Percentiles rank a stretch among this genome's conserved stretches.
These are phyloP conservation scores for Aepyceros melampus DNA, from an alignment of 2,113 vertebrate genomes.

Conservation along the genomic window DNA sequence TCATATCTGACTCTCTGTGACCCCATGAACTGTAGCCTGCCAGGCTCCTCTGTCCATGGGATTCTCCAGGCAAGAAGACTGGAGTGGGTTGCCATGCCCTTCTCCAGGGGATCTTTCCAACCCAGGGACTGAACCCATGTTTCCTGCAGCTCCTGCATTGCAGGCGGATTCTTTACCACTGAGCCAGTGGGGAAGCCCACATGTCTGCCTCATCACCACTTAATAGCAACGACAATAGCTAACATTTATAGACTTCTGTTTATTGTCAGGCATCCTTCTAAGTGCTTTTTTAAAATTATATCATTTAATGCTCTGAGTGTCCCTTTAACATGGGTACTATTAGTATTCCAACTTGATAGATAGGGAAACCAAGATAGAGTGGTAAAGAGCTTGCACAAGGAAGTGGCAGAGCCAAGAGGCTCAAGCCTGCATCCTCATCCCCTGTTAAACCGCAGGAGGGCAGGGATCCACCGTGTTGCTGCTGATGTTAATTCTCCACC, in stretches of 20 bases:
- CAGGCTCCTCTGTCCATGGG: neutral
- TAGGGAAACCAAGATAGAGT: neutral
- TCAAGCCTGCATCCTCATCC: neutral
- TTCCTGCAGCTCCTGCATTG: neutral
- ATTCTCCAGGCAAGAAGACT: neutral
- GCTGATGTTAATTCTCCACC: neutral
- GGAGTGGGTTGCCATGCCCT: neutral
- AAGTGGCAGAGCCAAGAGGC: neutral
- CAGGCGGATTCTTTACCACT: neutral
- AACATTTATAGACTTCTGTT: neutral
- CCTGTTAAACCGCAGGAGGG: neutral
- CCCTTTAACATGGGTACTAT: neutral
- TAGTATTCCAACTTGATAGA: neutral
- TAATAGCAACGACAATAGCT: neutral
- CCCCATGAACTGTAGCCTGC: neutral
- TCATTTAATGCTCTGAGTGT: neutral
- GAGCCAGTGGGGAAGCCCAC: neutral
- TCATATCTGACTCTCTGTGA: neutral
- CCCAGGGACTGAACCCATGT: neutral
- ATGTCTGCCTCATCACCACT: neutral
- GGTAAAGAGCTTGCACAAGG: neutral
- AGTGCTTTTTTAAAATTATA: neutral
- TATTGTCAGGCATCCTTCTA: neutral
- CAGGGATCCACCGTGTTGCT: neutral
- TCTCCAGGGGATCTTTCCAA: neutral